Evolutionary conservation across 2,888 invertebrate species (phyloP), one percentile per base, ranked within the genome.

Genomic region (Helicoverpa assulta): DNA sequence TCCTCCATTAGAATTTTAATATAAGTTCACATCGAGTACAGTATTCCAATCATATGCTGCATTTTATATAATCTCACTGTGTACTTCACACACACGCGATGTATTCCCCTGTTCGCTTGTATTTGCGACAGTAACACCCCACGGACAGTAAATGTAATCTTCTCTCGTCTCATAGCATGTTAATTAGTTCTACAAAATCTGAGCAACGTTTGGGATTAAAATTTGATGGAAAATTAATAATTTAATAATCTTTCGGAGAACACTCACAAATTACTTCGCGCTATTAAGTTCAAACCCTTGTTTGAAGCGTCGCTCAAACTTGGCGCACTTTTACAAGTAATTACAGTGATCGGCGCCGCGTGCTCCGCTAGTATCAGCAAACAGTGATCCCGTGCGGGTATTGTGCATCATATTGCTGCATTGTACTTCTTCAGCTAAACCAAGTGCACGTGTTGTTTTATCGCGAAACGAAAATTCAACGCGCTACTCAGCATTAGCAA

Each of bases 271-370:
- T 57, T 26, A 73, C 56, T 50, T 73, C 21, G 50, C 10, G 50
- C n/a, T 7, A 60, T 70, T 51, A 57, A 33, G 26, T 60, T 53
- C 16, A 56, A 56, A 53, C 47, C 43, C 37, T 73, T 52, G 61
- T 59, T 50, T 29, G 18, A 61, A 47, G 19, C 47, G 21, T 26
- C 29, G 18, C 58, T 40, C 6, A 54, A 43, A 47, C 19, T 60
- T 61, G 12, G 56, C 43, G 1, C 54, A 70, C 57, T 61, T 53
- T 70, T 21, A 57, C 10, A 58, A 71, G 57, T 72, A 66, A 52
- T 62, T 51, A 54, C 5, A 33, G 14, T 1, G 43, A 37, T 7
- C 33, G 29, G 29, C 40, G 57, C 12, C 0, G 14, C 10, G 19
- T 10, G 10, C 33, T 1, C 0, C 52, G 37, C 60, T 70, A 33